A percentile compares a stretch with the other conserved stretches of the same genome.
Evolutionary conservation across 92 coral and sea anemone species (phyloP).

Genomic region (Epizoanthus illoricatus): DNA sequence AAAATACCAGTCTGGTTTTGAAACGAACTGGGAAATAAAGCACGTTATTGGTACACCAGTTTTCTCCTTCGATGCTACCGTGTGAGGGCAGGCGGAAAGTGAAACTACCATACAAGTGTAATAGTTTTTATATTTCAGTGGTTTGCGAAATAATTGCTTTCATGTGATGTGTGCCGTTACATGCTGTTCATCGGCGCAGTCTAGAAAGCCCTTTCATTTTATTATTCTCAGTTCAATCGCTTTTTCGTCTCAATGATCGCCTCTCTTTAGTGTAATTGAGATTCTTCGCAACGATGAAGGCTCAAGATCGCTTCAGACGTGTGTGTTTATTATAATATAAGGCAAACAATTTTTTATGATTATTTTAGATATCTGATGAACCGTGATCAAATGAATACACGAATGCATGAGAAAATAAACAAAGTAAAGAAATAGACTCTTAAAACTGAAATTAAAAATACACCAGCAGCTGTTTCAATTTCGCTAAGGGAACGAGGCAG

Average conservation of each 20-base stretch:
- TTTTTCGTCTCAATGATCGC: no score
- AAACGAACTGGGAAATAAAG: neutral
- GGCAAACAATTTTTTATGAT: neutral
- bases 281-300: neutral
- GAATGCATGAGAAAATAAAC: no score
- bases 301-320: neutral
- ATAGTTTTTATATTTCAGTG: neutral
- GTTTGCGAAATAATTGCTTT: neutral
- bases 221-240: no score
- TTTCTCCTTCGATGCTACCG: neutral
- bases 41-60: neutral
- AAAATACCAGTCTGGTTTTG: neutral
- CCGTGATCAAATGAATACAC: constrained; percentile 10
- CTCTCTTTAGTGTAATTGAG: neutral
- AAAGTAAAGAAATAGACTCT: neutral
- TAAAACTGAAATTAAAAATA: neutral
- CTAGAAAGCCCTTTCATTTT: neutral
- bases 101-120: neutral
- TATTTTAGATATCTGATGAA: constrained; percentile 1
- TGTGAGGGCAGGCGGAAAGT: neutral
- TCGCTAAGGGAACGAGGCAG: neutral
- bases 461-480: neutral
- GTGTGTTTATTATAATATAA: constrained; percentile 3
- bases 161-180: neutral
- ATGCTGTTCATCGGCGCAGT: neutral